Evolutionary conservation across 2,797 vertebrate genomes (phyloP), one percentile per base, ranked within the genome.

Genomic region (Distichodus sexfasciatus): DNA sequence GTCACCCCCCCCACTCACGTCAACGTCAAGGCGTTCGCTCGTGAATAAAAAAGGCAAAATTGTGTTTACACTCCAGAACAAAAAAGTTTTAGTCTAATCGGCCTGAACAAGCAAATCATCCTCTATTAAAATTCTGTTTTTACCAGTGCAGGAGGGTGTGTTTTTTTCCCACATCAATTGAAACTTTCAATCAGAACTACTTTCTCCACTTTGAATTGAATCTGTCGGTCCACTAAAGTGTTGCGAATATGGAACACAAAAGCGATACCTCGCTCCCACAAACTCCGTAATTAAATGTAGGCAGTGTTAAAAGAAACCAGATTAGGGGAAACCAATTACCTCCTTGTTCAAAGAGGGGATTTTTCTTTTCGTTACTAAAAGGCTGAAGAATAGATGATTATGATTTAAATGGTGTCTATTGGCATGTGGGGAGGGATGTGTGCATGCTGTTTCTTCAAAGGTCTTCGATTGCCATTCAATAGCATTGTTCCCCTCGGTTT

Each of bases 281-380:
- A 76, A 77, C 70, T 69, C 53, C 21, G 21, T 82, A 77, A 80
- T 82, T 81, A 77, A 82, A 79, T 77, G 62, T 71, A 72, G 75
- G 48, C 65, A 46, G 38, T 79, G 72, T 80, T 75, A 82, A 76
- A 79, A 76, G 73, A 74, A 82, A 71, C 31, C 44, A 77, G 75
- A 82, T 77, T 77, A 77, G 66, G 67, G 66, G n/a, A 79, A 81
- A 79, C 68, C 77, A 82, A 81, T 82, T 79, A 78, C 68, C 35
- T 62, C 54, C 74, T 72, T 79, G 75, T 78, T 83, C 79, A 79
- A 83, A 75, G 66, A 59, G 44, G 44, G 1, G 23, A 8, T 40
- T 40, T 64, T 57, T 61, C 55, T 41, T 59, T 44, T 41, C 29
- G 59, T 29, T 62, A 23, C 58, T 72, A 60, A 81, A 78, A 54